Base-by-base conservation (phyloP, 2,888 invertebrate genomes). In the Euplexia lucipara region DNA sequence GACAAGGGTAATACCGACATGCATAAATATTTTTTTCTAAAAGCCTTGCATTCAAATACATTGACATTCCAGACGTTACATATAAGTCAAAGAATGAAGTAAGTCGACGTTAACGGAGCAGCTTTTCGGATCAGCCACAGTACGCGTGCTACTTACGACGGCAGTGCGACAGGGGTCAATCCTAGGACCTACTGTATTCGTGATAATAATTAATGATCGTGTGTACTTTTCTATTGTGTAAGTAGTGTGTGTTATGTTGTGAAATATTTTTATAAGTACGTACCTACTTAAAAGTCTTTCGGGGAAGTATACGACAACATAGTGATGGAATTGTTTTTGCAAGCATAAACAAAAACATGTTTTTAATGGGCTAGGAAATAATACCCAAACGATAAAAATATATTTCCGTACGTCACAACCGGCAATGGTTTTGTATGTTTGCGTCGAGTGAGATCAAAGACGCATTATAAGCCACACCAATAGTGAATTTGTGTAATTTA, bases 171-270 rank as follows among this genome's bases (percentile, higher is more conserved):
- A 79, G 70, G 70, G 74, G 79, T 69, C 74, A 70, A 74, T 74
- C 78, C 71, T 75, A 32, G 57, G 59, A 34, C 48, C 66, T 51
- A 47, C 67, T 68, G 39, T 67, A 53, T 32, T 6, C 12, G 48
- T 66, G 67, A 78, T 76, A 70, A 67, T 73, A 67, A 73, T 73
- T 70, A 79, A 76, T 79, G 58, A 47, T 60, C 30, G 39, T 16
- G 9, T 35, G 16, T 26, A 34, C 32, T 20, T 57, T 47, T 2
- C 22, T 52, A 57, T 61, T n/a, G n/a, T n/a, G n/a, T n/a, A n/a
- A n/a, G n/a, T n/a, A n/a, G n/a, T n/a, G n/a, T n/a, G n/a, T n/a
- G n/a, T n/a, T 44, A 68, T 44, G 26, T 34, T 10, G 9, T 30
- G 10, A 37, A 12, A 26, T 49, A 26, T 42, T 53, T 53, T 49